Conservation (phyloP, 2,797 vertebrate genomes). For the Aldrovandia affinis region DNA sequence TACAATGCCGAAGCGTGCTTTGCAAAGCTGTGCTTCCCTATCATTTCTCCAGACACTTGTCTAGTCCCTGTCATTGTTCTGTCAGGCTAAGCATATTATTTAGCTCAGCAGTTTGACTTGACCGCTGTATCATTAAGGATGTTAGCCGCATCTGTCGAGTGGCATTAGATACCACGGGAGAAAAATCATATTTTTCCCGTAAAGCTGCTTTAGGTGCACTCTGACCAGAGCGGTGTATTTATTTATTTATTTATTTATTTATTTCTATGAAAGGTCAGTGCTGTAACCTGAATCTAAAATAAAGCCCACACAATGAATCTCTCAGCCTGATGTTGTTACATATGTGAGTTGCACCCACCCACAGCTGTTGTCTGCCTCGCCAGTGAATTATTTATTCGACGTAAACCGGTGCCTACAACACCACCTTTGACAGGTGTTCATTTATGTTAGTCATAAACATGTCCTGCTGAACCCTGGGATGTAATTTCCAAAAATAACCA, state of each 20-base stretch:
- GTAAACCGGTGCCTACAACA: neutral
- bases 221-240: neutral
- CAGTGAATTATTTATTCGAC: slow-evolving; percentile 7
- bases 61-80: slow-evolving; percentile 26
- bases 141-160: slow-evolving; percentile 16
- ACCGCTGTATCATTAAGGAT: slow-evolving; percentile 25
- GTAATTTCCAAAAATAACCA: neutral
- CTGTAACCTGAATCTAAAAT: neutral
- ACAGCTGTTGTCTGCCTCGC: slow-evolving; percentile 13
- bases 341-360: neutral
- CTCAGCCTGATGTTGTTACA: neutral
- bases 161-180: slow-evolving; percentile 12
- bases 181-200: slow-evolving; percentile 2
- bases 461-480: neutral
- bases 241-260: neutral
- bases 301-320: slow-evolving; percentile 9
- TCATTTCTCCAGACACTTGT: neutral
- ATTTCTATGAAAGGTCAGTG: neutral
- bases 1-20: neutral
- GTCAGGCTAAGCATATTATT: slow-evolving; percentile 33
- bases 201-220: neutral
- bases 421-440: slow-evolving; percentile 21
- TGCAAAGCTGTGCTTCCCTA: neutral
- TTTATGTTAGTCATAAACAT: slow-evolving; percentile 10
- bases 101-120: slow-evolving; percentile 19